Evolutionary conservation across 1,140 invertebrate species (phyloP).

Genomic region (Diachasmimorpha longicaudata): DNA sequence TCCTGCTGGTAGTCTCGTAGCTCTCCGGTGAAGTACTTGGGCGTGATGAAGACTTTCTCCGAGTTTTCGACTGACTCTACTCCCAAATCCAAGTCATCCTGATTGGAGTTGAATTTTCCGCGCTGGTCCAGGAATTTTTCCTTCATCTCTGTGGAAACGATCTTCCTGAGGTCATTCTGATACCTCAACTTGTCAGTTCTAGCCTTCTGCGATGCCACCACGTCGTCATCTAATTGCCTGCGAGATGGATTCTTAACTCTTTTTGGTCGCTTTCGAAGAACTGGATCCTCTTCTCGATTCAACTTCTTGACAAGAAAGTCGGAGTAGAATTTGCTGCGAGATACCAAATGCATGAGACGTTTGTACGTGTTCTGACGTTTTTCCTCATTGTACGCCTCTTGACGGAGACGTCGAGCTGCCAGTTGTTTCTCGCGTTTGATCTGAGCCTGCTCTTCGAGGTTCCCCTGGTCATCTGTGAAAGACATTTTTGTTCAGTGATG

Average conservation of each 20-base stretch:
- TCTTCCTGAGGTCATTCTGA: too few species aligned
- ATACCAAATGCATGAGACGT: slow-evolving; percentile 53
- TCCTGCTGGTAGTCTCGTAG: slow-evolving; percentile 69
- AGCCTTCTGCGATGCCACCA: too few species aligned
- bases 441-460: slow-evolving; percentile 20
- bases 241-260: neutral
- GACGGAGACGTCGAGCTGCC: too few species aligned
- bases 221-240: neutral
- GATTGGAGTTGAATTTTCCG: slow-evolving; percentile 33
- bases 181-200: too few species aligned
- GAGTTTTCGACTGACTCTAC: neutral
- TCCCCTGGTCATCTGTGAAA: too few species aligned
- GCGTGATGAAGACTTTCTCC: neutral
- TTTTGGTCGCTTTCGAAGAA: neutral
- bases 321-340: slow-evolving; percentile 56
- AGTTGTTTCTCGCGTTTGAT: slow-evolving; percentile 39
- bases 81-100: slow-evolving; percentile 25
- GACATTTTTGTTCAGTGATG: too few species aligned
- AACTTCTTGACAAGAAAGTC: slow-evolving; percentile 53
- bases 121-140: too few species aligned
- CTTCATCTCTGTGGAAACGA: too few species aligned
- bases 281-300: neutral
- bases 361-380: slow-evolving; percentile 47
- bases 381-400: too few species aligned
- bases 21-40: slow-evolving; percentile 44